These are phyloP conservation scores for Macrocentrus cingulum DNA, from an alignment of 1,140 invertebrate genomes.

Conservation along the genomic window DNA sequence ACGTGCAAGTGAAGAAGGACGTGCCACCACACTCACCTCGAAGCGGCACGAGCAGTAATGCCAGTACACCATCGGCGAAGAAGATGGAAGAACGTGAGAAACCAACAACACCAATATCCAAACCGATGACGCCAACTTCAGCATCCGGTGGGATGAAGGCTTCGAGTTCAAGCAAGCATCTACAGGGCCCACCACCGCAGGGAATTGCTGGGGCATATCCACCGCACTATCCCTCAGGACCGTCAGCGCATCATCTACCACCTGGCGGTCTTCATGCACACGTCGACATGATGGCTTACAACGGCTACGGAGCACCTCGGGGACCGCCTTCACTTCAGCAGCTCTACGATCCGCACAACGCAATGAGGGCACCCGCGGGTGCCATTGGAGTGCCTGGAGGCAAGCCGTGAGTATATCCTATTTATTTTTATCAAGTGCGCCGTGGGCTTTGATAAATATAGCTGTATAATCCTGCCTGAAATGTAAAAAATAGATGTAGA, in stretches of 20 bases:
- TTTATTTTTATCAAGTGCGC: neutral
- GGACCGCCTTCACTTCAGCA: constrained; percentile 52
- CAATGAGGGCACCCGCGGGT: constrained; percentile 63
- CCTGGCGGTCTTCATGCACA: constrained; percentile 49
- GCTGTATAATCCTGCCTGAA: neutral
- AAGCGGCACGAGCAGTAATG: constrained; percentile 78
- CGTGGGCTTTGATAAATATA: neutral
- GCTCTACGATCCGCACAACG: constrained; percentile 67
- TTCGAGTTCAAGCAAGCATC: constrained; percentile 49
- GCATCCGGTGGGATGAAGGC: constrained; percentile 53
- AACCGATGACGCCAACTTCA: constrained; percentile 84
- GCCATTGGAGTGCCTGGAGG: constrained; percentile 75
- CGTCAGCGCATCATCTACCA: constrained; percentile 49
- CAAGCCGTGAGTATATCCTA: constrained; percentile 79
- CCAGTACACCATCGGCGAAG: constrained; percentile 74
- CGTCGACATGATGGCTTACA: constrained; percentile 52
- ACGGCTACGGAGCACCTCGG: constrained; percentile 49
- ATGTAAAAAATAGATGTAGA: neutral
- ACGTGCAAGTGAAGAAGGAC: constrained; percentile 61
- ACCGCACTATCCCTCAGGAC: constrained; percentile 46
- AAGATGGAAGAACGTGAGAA: constrained; percentile 77
- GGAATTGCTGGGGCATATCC: constrained; percentile 44
- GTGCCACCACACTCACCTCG: constrained; percentile 64
- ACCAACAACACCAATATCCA: constrained; percentile 85
- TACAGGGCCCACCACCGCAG: constrained; percentile 38